Base-by-base conservation (phyloP, 2,113 vertebrate species). In the Sakesphorus luctuosus region DNA sequence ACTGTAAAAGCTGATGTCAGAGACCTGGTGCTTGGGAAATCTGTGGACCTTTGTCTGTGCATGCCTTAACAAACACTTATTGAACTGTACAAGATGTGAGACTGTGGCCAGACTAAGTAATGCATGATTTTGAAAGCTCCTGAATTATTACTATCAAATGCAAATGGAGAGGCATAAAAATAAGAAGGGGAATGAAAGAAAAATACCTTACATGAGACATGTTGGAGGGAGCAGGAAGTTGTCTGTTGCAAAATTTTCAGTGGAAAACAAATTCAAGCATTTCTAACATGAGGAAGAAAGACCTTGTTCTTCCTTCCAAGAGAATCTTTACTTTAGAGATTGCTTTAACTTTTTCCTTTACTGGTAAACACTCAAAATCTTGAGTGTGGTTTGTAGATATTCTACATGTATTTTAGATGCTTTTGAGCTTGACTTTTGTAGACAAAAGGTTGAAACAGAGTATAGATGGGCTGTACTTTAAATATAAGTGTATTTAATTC, bases 201-300 rank as follows among this genome's bases (percentile, higher is more conserved):
- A 13, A 68, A 8, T 13, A n/a, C 28, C 28, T 84, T 40, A 13
- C 5, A 5, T 2, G 3, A 49, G 55, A 3, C 3, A 1, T 23
- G 26, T 23, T 80, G 46, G 63, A 89, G 55, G 63, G 38, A 73
- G 24, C 40, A 20, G 26, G 18, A 38, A 46, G 40, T 36, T 73
- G 40, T 40, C 44, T 67, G 20, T 13, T 55, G n/a, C 25, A 86
- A 73, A 47, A 49, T 87, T 91, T 53, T 2, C 4, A 23, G 2
- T 50, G n/a, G 65, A 71, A 91, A 77, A 74, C 11, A 47, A 75
- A 56, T 59, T 62, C 26, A n/a, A 3, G 14, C 67, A 67, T 76
- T 93, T 56, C 16, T 43, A 65, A 12, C 19, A 78, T 11, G 0
- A 11, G 49, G 44, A 44, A 50, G 13, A 67, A 43, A 59, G 6